Evolutionary conservation across 2,113 vertebrate species (phyloP).

Genomic region (Ictalurus furcatus): DNA sequence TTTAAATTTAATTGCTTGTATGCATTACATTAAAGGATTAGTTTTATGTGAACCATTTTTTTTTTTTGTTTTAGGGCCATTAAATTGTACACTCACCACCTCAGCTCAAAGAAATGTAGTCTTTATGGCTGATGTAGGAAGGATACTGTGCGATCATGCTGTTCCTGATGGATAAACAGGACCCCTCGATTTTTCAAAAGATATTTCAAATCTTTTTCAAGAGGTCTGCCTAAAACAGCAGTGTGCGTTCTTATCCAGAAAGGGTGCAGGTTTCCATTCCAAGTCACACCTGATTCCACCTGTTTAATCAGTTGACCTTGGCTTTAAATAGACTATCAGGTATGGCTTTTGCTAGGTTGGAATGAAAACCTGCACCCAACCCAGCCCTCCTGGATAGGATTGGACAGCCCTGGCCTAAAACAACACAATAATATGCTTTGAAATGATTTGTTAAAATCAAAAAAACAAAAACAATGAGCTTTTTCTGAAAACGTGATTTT

Average conservation of each 20-base stretch:
- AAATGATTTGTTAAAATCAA: neutral
- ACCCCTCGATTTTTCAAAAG: neutral
- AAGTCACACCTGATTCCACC: neutral
- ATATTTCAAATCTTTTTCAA: neutral
- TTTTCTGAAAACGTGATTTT: neutral
- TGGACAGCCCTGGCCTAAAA: neutral
- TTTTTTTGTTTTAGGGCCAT: neutral
- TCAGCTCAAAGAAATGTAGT: neutral
- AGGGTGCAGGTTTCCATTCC: neutral
- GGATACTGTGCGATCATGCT: neutral
- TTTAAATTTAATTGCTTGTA: neutral
- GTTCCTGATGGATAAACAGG: neutral
- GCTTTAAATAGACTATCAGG: neutral
- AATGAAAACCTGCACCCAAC: neutral
- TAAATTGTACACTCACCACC: neutral
- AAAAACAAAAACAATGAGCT: neutral
- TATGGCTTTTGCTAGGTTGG: neutral
- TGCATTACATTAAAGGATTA: neutral
- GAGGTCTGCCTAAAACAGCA: neutral
- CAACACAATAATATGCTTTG: neutral
- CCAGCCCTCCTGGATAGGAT: neutral
- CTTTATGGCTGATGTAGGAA: neutral
- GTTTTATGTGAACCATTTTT: neutral
- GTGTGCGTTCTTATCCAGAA: neutral
- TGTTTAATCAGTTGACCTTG: neutral